These are phyloP conservation scores for Pelobates fuscus DNA, from an alignment of 2,113 vertebrate genomes.

Conservation along the genomic window DNA sequence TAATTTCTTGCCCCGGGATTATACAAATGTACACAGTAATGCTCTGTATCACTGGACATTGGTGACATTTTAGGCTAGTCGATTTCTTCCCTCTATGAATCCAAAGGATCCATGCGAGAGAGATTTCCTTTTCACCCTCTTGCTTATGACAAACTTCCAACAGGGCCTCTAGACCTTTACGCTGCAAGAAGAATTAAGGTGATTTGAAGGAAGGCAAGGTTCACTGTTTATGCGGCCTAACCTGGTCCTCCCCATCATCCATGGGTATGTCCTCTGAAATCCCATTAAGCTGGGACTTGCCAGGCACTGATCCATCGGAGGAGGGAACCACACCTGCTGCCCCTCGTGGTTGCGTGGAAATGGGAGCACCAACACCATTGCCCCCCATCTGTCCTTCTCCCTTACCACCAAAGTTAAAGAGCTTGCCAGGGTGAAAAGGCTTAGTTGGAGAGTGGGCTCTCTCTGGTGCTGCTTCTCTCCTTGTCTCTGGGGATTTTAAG, in stretches of 20 bases:
- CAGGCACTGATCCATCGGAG: slow-evolving; percentile 57
- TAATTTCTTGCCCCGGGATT: slow-evolving; percentile 5
- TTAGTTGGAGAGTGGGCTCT: slow-evolving; percentile 92
- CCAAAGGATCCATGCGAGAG: neutral
- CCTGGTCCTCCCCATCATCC: slow-evolving; percentile 60
- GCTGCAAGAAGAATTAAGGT: slow-evolving; percentile 5
- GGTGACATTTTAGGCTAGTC: slow-evolving; percentile 1
- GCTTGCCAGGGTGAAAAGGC: slow-evolving; percentile 88
- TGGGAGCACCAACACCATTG: slow-evolving; percentile 69
- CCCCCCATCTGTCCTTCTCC: slow-evolving; percentile 68
- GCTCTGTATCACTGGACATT: slow-evolving; percentile 8
- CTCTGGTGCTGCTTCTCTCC: slow-evolving; percentile 78
- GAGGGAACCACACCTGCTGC: slow-evolving; percentile 39
- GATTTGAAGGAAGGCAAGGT: neutral
- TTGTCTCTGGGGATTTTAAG: slow-evolving; percentile 89
- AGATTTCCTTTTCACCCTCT: neutral
- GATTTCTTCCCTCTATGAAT: slow-evolving; percentile 42
- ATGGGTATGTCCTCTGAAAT: slow-evolving; percentile 66
- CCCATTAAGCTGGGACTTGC: slow-evolving; percentile 76
- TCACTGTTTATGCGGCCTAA: slow-evolving; percentile 67
- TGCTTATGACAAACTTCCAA: neutral
- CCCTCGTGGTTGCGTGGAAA: slow-evolving; percentile 53
- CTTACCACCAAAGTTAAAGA: slow-evolving; percentile 82
- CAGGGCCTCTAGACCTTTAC: slow-evolving; percentile 2
- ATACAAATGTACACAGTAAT: slow-evolving; percentile 22